Conservation (phyloP, 2,113 vertebrate genomes). For the Pseudolaguvia tuberculata region DNA sequence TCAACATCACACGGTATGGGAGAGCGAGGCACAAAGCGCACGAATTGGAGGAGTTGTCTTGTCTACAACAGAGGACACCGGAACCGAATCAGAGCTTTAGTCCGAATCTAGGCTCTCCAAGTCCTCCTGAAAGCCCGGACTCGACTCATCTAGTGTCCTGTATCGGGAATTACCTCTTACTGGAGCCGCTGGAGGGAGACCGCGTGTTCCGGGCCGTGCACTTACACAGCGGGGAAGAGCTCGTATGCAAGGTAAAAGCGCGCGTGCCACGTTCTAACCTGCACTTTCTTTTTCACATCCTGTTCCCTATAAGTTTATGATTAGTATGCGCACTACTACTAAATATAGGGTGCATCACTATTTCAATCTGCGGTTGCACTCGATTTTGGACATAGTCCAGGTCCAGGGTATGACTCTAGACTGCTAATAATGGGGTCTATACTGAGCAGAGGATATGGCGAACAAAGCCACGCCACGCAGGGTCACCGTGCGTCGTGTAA, state of each 20-base stretch:
- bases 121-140: slow-evolving; percentile 98
- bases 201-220: slow-evolving; percentile 95
- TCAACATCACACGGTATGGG: slow-evolving; percentile 97
- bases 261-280: slow-evolving; percentile 18
- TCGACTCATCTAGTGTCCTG: slow-evolving; percentile 96
- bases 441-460: neutral
- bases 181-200: slow-evolving; percentile 98
- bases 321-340: neutral
- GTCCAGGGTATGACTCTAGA: neutral
- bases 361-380: neutral
- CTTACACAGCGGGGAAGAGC: slow-evolving; percentile 96
- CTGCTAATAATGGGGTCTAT: neutral
- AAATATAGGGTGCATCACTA: neutral
- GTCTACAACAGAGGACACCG: slow-evolving; percentile 77
- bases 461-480: slow-evolving; percentile 4
- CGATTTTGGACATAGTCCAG: neutral
- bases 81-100: slow-evolving; percentile 95
- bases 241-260: slow-evolving; percentile 90
- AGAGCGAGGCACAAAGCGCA: slow-evolving; percentile 96
- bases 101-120: slow-evolving; percentile 95
- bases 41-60: slow-evolving; percentile 94
- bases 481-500: neutral
- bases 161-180: slow-evolving; percentile 97
- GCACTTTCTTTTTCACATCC: neutral
- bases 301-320: neutral